phyloP scores from a whole-genome alignment of 2,888 invertebrate species.

The Cantharis rustica region DNA sequence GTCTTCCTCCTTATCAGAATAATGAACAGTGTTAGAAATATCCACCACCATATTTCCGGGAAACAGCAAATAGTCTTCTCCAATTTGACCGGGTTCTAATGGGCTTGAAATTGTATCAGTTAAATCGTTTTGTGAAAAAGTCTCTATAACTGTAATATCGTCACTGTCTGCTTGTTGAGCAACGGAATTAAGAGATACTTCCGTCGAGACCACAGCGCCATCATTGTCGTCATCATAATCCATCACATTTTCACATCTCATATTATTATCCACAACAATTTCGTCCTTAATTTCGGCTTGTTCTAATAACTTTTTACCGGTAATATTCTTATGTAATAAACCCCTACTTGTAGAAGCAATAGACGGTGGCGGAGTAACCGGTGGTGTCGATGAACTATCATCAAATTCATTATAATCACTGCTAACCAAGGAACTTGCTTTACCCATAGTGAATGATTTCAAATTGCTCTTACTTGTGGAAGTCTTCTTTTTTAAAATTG shows the following conservation, averaged over 20 bases:
- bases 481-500: conserved; percentile 64
- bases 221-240: conserved; percentile 66
- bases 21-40: conserved; percentile 62
- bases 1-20: conserved; percentile 54
- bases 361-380: conserved; percentile 57
- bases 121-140: conserved; percentile 60
- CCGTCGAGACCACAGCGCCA: conserved; percentile 62
- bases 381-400: conserved; percentile 62
- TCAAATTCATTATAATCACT: conserved; percentile 66
- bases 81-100: conserved; percentile 61
- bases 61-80: conserved; percentile 68
- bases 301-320: conserved; percentile 42
- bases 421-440: conserved; percentile 61
- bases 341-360: conserved; percentile 41
- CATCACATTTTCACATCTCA: conserved; percentile 59
- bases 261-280: conserved; percentile 53
- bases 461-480: conserved; percentile 48
- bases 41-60: conserved; percentile 66
- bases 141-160: conserved; percentile 63
- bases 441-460: conserved; percentile 52
- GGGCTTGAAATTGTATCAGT: conserved; percentile 66
- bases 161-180: conserved; percentile 64
- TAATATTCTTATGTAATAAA: conserved; percentile 37
- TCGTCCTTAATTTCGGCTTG: conserved; percentile 41
- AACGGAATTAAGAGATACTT: conserved; percentile 63